Percentiles rank a stretch among this genome's conserved stretches.
Evolutionary conservation across 2,888 invertebrate species (phyloP).

Genomic region (Euplagia quadripunctaria): DNA sequence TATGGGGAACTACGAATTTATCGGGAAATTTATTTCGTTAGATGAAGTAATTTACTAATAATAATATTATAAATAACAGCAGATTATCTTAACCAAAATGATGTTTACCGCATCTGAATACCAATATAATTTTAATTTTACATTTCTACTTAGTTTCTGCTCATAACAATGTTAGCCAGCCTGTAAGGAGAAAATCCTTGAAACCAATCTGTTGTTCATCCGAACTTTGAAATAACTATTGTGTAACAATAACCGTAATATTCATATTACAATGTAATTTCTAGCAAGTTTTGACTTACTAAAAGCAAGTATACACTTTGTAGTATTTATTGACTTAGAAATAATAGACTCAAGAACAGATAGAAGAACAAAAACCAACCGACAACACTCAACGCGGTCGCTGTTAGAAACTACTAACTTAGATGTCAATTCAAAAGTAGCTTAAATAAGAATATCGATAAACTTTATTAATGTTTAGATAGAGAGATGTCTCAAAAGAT

Average conservation of each 20-base stretch:
- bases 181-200: slow-evolving; percentile 20
- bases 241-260: slow-evolving; percentile 19
- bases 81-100: neutral
- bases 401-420: no score
- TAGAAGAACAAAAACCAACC: no score
- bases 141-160: slow-evolving; percentile 4
- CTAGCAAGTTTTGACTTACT: neutral
- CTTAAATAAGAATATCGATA: no score
- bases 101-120: neutral
- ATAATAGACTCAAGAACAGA: neutral
- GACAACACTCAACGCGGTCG: no score
- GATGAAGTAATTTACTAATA: no score
- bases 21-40: no score
- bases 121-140: slow-evolving; percentile 14
- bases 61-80: neutral
- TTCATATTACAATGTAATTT: slow-evolving; percentile 13
- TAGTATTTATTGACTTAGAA: neutral
- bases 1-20: no score
- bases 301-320: neutral
- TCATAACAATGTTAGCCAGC: slow-evolving; percentile 29
- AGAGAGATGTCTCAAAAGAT: no score
- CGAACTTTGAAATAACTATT: slow-evolving; percentile 34
- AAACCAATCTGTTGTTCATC: slow-evolving; percentile 34
- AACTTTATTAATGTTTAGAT: no score
- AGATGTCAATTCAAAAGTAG: no score